A percentile compares a stretch with the other conserved stretches of the same genome.
phyloP scores from a whole-genome alignment of 2,113 vertebrate genomes.

The Paracanthobrama guichenoti region DNA sequence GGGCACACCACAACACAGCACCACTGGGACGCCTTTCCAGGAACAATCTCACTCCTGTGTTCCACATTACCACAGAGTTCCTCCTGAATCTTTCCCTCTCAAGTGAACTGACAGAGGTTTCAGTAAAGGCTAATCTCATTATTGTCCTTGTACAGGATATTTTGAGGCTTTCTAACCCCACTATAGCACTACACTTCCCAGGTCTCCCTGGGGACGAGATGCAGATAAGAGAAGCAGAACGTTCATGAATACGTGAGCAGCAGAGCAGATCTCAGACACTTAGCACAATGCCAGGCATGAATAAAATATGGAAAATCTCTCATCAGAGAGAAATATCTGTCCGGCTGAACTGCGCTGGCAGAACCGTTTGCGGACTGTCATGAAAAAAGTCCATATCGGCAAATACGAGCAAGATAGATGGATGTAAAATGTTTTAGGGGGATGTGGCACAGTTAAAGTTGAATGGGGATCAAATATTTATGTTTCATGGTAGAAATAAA shows the following conservation, averaged over 20 bases:
- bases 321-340: slow-evolving; percentile 21
- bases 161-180: slow-evolving; percentile 26
- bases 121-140: slow-evolving; percentile 33
- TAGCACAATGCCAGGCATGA: slow-evolving; percentile 47
- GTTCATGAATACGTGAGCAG: slow-evolving; percentile 43
- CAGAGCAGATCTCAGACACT: slow-evolving; percentile 44
- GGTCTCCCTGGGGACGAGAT: not conserved
- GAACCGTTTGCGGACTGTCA: slow-evolving; percentile 14
- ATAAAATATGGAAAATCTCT: slow-evolving; percentile 52
- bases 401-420: slow-evolving; percentile 39
- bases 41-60: not conserved
- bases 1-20: slow-evolving; percentile 58
- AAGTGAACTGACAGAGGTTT: not conserved
- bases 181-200: slow-evolving; percentile 28
- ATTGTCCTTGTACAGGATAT: slow-evolving; percentile 21
- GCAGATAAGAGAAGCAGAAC: slow-evolving; percentile 13
- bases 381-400: slow-evolving; percentile 38
- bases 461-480: not conserved
- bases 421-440: slow-evolving; percentile 28
- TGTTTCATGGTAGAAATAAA: not conserved
- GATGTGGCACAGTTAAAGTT: slow-evolving; percentile 5
- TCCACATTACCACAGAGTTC: not conserved
- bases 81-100: not conserved
- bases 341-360: slow-evolving; percentile 13
- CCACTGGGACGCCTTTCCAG: slow-evolving; percentile 42